Evolutionary conservation across 37 sponge, comb jelly and placozoan species (phyloP).

Genomic region (Oopsacas minuta): DNA sequence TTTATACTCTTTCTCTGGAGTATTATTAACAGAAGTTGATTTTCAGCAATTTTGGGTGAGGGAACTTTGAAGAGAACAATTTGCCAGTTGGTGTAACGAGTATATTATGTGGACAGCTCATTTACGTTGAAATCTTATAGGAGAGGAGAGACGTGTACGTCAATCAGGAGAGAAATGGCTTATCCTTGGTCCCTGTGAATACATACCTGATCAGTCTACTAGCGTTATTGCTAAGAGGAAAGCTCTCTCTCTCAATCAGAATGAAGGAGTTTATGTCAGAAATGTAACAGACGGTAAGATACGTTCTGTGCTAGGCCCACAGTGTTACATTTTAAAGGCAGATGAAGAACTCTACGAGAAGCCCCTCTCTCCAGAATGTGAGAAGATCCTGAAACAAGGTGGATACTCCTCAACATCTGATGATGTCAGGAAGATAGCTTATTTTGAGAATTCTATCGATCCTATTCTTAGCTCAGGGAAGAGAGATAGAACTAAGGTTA

Average conservation of each 20-base stretch:
- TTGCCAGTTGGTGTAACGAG: no score
- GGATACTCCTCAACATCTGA: slow-evolving; percentile 13
- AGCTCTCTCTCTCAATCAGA: slow-evolving; percentile 68
- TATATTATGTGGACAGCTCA: no score
- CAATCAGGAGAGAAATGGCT: slow-evolving; percentile 78
- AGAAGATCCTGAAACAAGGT: slow-evolving; percentile 55
- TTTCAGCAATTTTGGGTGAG: no score
- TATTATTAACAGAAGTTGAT: no score
- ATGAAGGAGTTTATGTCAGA: slow-evolving; percentile 81
- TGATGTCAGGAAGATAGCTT: slow-evolving; percentile 58
- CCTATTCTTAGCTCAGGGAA: slow-evolving; percentile 29
- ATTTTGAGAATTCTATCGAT: slow-evolving; percentile 63
- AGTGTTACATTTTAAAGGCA: slow-evolving; percentile 64
- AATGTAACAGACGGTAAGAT: slow-evolving; percentile 57
- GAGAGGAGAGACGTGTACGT: slow-evolving; percentile 32
- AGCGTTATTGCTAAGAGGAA: slow-evolving; percentile 35
- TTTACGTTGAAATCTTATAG: background rate
- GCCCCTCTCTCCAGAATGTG: slow-evolving; percentile 47
- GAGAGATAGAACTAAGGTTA: slow-evolving; percentile 54
- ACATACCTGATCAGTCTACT: slow-evolving; percentile 29
- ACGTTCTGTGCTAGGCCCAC: slow-evolving; percentile 64
- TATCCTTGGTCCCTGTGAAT: slow-evolving; percentile 70
- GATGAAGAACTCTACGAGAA: slow-evolving; percentile 65
- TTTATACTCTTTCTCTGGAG: no score
- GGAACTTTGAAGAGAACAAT: no score